These are phyloP conservation scores for Amblyjoppa proteus DNA, from an alignment of 2,888 invertebrate genomes.

Conservation along the genomic window DNA sequence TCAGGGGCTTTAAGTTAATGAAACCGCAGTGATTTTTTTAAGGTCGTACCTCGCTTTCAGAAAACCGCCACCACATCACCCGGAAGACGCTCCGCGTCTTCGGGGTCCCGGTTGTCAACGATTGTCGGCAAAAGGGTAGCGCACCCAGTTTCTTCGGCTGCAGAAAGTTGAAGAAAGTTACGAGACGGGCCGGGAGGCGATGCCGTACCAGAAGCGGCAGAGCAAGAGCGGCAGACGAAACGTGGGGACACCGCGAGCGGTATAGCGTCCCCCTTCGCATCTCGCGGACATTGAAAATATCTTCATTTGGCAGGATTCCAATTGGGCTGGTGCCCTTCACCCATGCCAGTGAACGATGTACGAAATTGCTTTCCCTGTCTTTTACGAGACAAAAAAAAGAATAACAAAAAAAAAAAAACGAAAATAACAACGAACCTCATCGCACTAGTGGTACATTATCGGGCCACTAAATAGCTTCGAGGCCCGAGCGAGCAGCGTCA, in stretches of 20 bases:
- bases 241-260: background rate
- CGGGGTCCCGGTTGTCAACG: background rate
- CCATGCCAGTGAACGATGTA: constrained; percentile 82
- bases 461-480: background rate
- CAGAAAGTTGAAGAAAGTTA: no score
- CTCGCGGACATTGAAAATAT: constrained; percentile 81
- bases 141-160: no score
- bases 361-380: constrained; percentile 79
- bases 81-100: no score
- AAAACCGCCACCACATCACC: no score
- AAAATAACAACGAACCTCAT: background rate
- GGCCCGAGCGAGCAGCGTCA: background rate
- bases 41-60: no score
- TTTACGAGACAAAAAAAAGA: constrained; percentile 42
- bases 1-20: no score
- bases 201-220: background rate
- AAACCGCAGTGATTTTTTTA: no score
- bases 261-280: constrained; percentile 15
- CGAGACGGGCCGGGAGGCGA: background rate
- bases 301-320: constrained; percentile 82
- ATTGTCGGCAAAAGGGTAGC: background rate
- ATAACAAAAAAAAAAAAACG: constrained; percentile 14
- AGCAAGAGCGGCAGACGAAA: background rate
- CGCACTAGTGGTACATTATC: constrained; percentile 3
- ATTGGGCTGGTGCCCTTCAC: constrained; percentile 84